These are phyloP conservation scores for Acrocyrtus sp. DNA, from an alignment of 2,888 invertebrate genomes.

Conservation along the genomic window DNA sequence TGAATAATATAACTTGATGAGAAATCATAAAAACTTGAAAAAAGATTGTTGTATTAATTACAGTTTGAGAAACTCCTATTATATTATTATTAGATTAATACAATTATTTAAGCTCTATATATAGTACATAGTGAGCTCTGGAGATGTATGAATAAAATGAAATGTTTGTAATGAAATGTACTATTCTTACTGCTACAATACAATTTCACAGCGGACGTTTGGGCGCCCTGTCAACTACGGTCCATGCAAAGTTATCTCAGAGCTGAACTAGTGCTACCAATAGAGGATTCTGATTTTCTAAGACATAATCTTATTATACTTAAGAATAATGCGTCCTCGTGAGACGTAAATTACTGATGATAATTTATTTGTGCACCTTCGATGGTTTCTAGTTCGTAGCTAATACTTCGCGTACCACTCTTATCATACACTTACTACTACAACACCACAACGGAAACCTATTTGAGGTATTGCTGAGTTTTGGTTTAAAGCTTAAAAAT, in stretches of 20 bases:
- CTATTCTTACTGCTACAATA: no score
- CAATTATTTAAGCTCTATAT: constrained; percentile 30
- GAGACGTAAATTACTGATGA: constrained; percentile 24
- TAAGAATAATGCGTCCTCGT: constrained; percentile 23
- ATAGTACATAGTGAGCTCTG: constrained; percentile 37
- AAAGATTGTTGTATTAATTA: constrained; percentile 42
- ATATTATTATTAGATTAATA: constrained; percentile 12
- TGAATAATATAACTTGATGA: constrained; percentile 47
- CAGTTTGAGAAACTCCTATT: constrained; percentile 36
- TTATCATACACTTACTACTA: constrained; percentile 13
- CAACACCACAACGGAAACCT: constrained; percentile 12
- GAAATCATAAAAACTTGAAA: constrained; percentile 39
- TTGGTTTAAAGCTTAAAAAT: constrained; percentile 38
- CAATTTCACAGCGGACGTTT: constrained; percentile 5
- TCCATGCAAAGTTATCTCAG: constrained; percentile 35
- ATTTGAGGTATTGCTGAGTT: constrained; percentile 40
- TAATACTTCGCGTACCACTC: neutral
- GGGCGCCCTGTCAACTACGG: constrained; percentile 1
- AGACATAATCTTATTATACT: constrained; percentile 44
- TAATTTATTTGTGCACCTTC: constrained; percentile 49
- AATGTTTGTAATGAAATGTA: constrained; percentile 3
- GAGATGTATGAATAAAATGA: constrained; percentile 32
- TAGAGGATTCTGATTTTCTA: constrained; percentile 40
- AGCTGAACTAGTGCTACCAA: constrained; percentile 33
- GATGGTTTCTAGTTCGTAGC: constrained; percentile 34